phyloP scores from a whole-genome alignment of 64 coral and sea anemone species.

The Catalaphyllia jardinei region DNA sequence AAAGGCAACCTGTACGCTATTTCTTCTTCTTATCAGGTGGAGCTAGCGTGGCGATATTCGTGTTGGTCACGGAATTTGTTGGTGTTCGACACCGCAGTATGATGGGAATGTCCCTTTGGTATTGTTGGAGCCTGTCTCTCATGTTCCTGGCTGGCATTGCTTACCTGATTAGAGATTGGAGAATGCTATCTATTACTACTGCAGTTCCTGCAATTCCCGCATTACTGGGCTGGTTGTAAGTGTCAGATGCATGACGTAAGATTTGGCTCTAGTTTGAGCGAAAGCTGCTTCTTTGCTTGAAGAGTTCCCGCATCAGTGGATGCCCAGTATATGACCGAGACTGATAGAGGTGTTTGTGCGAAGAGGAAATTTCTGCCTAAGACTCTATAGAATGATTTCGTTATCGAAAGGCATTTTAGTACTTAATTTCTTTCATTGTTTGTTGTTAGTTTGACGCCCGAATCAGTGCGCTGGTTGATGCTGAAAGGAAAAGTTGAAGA shows the following conservation, averaged over 20 bases:
- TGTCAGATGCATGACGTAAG: background rate
- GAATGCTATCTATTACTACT: slow-evolving; percentile 56
- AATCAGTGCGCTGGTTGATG: slow-evolving; percentile 56
- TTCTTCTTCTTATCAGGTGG: slow-evolving; percentile 22
- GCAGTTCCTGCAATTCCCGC: slow-evolving; percentile 48
- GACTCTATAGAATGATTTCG: background rate
- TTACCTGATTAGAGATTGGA: slow-evolving; percentile 67
- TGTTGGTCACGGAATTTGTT: slow-evolving; percentile 69
- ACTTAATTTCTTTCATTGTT: background rate
- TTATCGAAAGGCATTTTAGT: background rate
- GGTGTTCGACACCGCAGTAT: slow-evolving; percentile 61
- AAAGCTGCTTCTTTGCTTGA: too few relatives aligned
- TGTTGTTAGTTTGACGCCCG: slow-evolving; percentile 22
- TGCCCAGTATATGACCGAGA: too few relatives aligned
- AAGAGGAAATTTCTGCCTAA: too few relatives aligned
- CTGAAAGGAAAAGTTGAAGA: slow-evolving; percentile 5
- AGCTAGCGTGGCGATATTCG: slow-evolving; percentile 34
- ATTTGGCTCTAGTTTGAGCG: too few relatives aligned
- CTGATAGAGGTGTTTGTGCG: too few relatives aligned
- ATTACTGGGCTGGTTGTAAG: slow-evolving; percentile 78
- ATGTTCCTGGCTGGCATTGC: slow-evolving; percentile 41
- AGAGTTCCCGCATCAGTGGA: too few relatives aligned
- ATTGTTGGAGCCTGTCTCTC: slow-evolving; percentile 54
- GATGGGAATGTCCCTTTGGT: slow-evolving; percentile 70
- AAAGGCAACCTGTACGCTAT: too few relatives aligned